Evolutionary conservation across 2,888 invertebrate genomes (phyloP), one percentile per base, ranked within the genome.

Genomic region (Luffia ferchaultella): DNA sequence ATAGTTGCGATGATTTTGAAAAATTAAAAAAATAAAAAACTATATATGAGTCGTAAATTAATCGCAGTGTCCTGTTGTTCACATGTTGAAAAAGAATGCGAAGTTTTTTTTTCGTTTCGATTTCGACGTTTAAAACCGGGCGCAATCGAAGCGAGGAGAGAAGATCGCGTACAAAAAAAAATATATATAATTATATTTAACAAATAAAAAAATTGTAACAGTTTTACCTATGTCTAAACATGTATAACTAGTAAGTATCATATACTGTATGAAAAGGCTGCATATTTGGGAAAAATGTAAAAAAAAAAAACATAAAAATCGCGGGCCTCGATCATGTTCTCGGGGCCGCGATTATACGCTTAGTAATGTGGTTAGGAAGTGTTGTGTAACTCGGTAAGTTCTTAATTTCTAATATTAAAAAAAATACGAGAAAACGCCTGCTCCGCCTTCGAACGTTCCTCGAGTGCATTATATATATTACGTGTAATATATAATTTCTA

Each of bases 201-300:
- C 48, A 46, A 49, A 20, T 5, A 45, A 48, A 41, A 53, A 52
- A 53, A 63, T 41, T 65, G 63, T 71, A 70, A 73, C 67, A 64
- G 70, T 75, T 76, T 76, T 75, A 77, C 74, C 78, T 77, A 77
- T 78, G 79, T 77, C 74, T 79, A 76, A 74, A 75, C 73, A 74
- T 70, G 74, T 68, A 72, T 50, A 68, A 70, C 70, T 76, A 75
- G 76, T 77, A 77, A 79, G 76, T 78, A 79, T 77, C 76, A 75
- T 77, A 77, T 78, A 77, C 77, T 79, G 76, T 80, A 78, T 76
- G 76, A 78, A 61, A 79, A 75, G 75, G 76, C 73, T 73, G 73
- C 73, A 73, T 73, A 70, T 72, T 73, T 71, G 73, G 66, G 67
- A 73, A 73, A 77, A 73, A 73, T 73, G 70, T 73, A 74, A 77